A percentile compares a stretch with the other conserved stretches of the same genome.
Evolutionary conservation across 2,797 vertebrate genomes (phyloP).

Genomic region (Phoeniculus purpureus): DNA sequence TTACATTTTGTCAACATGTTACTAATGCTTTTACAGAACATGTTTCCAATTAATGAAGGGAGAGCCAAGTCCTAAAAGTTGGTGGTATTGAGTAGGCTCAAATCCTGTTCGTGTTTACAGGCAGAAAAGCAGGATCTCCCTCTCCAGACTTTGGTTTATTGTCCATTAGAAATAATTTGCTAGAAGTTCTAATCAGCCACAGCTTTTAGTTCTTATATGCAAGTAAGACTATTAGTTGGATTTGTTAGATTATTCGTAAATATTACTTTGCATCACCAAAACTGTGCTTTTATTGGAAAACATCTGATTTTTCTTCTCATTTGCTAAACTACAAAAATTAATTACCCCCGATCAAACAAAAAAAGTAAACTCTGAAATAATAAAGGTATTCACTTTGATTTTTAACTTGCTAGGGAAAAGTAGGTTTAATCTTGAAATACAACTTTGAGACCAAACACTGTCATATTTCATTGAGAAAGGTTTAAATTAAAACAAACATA

Average conservation of each 20-base stretch:
- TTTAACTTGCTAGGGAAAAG: neutral
- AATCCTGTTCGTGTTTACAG: neutral
- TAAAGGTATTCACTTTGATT: fast-evolving
- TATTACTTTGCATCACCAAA: neutral
- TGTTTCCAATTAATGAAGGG: neutral
- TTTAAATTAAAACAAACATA: neutral
- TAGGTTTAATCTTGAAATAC: neutral
- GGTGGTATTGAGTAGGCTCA: neutral
- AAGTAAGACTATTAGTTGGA: neutral
- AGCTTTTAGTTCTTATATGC: neutral
- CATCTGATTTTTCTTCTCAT: neutral
- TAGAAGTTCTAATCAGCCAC: neutral
- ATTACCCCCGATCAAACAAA: fast-evolving
- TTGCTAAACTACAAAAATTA: neutral
- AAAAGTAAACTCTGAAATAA: neutral
- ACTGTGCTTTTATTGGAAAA: neutral
- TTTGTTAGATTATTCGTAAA: neutral
- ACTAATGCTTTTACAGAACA: slow-evolving; percentile 18
- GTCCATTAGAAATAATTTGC: neutral
- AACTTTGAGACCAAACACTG: neutral
- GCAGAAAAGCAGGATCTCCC: neutral
- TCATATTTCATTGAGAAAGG: neutral
- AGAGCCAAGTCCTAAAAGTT: neutral
- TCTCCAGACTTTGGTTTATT: neutral
- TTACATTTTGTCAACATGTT: neutral